Conservation (phyloP, 2,888 invertebrate genomes). For the Cyrtodaria siliqua region DNA sequence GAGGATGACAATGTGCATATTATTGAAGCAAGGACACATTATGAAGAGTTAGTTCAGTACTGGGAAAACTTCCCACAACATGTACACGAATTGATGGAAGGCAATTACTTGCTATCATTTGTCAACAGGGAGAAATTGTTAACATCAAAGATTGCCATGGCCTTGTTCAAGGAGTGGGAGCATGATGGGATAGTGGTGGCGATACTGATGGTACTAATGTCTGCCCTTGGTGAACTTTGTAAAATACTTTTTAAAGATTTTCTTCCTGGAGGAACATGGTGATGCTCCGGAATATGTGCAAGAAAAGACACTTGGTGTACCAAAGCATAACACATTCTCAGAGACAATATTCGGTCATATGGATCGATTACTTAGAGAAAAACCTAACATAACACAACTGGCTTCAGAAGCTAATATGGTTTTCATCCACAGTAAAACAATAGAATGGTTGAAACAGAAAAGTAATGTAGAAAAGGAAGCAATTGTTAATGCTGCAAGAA, state of each 20-base stretch:
- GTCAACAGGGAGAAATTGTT: neutral
- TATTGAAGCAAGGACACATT: constrained; percentile 23
- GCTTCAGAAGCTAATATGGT: constrained; percentile 37
- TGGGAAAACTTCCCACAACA: constrained; percentile 10
- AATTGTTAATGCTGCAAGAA: constrained; percentile 26
- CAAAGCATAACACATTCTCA: constrained; percentile 2
- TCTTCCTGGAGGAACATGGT: neutral
- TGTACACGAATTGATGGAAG: constrained; percentile 10
- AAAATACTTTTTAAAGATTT: neutral
- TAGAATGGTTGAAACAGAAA: constrained; percentile 17
- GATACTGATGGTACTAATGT: neutral
- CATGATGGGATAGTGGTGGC: neutral
- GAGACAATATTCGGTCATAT: constrained; percentile 30
- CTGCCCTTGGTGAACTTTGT: neutral
- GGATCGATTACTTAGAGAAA: constrained; percentile 34
- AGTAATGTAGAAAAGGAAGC: neutral
- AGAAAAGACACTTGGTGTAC: constrained; percentile 4
- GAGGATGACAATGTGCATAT: constrained; percentile 18
- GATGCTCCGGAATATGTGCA: neutral
- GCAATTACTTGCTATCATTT: constrained; percentile 1
- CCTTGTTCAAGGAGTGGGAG: neutral
- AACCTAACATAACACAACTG: constrained; percentile 29
- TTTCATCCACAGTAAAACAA: constrained; percentile 49
- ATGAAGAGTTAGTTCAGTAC: constrained; percentile 26
- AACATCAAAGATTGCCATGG: neutral